Base-by-base conservation (phyloP, 2,797 vertebrate species). In the Pipistrellus pygmaeus region DNA sequence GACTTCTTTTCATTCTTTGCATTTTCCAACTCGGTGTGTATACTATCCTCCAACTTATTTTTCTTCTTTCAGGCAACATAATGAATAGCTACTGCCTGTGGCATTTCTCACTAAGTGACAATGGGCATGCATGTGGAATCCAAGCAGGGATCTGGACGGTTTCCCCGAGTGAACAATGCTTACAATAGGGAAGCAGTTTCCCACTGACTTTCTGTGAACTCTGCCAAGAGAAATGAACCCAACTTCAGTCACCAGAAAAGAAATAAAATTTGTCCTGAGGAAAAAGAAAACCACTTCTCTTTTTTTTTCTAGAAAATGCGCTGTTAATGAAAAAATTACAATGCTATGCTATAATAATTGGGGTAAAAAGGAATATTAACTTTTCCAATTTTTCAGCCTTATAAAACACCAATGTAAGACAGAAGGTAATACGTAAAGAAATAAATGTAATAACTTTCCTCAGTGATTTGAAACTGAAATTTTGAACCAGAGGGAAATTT, bases 401-500 rank as follows among this genome's bases (percentile, higher is more conserved):
- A 87, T n/a, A 81, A 68, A 85, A 46, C 27, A 41, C 1, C 44
- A 83, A 11, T 8, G 27, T 48, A 53, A 92, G 38, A 76, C 1
- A 85, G 53, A 71, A 62, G 62, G 48, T 5, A 14, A 6, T 46
- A 88, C 41, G 25, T 23, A 71, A 73, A 75, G 23, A 90, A 88
- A 85, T n/a, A 53, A 46, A 73, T 2, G 1, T 25, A 72, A 14
- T 55, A 32, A 82, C 17, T 73, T 85, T 55, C 38, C 46, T 88
- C 30, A 3, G 14, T 86, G 57, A 72, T 44, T 80, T 86, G 41
- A 62, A 93, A 93, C n/a, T 73, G 44, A 85, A 77, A 48, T 73
- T 55, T 76, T 88, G 44, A 78, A 80, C 71, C 15, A 51, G 20
- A 90, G 17, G 60, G 9, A 82, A 92, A 84, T 32, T 30, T 14